A percentile compares a stretch with the other conserved stretches of the same genome.
Conservation (phyloP, 92 coral and sea anemone genomes). For the Scolanthus callimorphus region DNA sequence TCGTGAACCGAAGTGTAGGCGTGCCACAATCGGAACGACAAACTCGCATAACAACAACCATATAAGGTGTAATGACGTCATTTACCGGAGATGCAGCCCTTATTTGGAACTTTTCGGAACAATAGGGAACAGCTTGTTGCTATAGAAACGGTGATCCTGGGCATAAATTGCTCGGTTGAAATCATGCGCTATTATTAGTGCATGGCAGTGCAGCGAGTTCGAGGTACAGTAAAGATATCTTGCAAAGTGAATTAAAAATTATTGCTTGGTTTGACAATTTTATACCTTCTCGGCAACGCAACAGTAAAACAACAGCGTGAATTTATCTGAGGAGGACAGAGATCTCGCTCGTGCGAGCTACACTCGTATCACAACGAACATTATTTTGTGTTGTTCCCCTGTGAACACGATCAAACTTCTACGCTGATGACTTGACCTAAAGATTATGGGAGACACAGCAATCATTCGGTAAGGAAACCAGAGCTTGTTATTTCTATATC, state of each 20-base stretch:
- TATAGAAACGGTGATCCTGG: conserved; percentile 61
- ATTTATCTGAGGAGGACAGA: no score
- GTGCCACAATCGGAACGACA: conserved; percentile 86
- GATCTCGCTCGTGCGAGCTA: no score
- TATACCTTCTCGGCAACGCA: no score
- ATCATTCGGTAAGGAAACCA: conserved; percentile 69
- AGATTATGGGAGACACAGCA: conserved; percentile 69
- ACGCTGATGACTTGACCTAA: background rate
- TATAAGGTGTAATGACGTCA: conserved; percentile 59
- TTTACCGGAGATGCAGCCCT: conserved; percentile 51
- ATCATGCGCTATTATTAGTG: conserved; percentile 77
- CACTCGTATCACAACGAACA: no score
- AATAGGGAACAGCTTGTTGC: conserved; percentile 59
- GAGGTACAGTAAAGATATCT: no score
- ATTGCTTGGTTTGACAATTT: no score
- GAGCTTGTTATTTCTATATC: background rate
- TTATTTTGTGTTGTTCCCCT: no score
- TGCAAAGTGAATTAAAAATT: no score
- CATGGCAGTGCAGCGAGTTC: conserved; percentile 30
- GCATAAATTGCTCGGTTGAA: conserved; percentile 75
- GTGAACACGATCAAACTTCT: conserved; percentile 7
- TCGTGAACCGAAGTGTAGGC: conserved; percentile 83
- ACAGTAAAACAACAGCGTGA: no score
- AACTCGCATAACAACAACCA: conserved; percentile 53
- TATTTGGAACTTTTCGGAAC: conserved; percentile 58